These are phyloP conservation scores for Hoplodrina ambigua DNA, from an alignment of 2,888 invertebrate genomes.

Conservation along the genomic window DNA sequence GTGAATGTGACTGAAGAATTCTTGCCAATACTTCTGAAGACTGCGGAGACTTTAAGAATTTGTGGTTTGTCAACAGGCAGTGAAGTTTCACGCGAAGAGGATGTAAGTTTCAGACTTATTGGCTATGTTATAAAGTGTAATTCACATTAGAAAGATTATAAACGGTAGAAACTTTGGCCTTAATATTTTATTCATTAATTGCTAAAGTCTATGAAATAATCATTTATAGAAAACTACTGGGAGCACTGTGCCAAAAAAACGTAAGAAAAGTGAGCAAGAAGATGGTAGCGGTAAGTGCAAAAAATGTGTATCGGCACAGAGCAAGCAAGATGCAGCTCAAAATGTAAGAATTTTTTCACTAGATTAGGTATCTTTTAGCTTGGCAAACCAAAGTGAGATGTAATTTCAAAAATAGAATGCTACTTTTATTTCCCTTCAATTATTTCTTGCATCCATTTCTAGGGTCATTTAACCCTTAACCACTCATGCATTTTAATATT, in stretches of 20 bases:
- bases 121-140: background rate
- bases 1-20: slow-evolving; percentile 93
- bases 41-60: slow-evolving; percentile 92
- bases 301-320: slow-evolving; percentile 67
- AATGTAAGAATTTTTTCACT: slow-evolving; percentile 73
- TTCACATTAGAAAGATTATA: too few species aligned
- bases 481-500: too few species aligned
- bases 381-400: too few species aligned
- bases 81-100: slow-evolving; percentile 82
- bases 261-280: slow-evolving; percentile 84
- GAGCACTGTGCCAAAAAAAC: slow-evolving; percentile 78
- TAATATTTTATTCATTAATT: background rate
- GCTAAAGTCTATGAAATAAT: background rate
- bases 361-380: background rate
- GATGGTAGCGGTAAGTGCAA: slow-evolving; percentile 79
- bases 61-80: slow-evolving; percentile 92
- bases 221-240: slow-evolving; percentile 75
- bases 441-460: too few species aligned
- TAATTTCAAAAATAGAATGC: too few species aligned
- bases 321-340: slow-evolving; percentile 63
- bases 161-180: too few species aligned
- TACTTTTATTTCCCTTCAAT: too few species aligned
- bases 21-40: slow-evolving; percentile 92
- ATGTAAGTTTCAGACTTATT: slow-evolving; percentile 68
- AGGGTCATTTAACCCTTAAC: too few species aligned